A percentile compares a stretch with the other conserved stretches of the same genome.
Conservation (phyloP, 1,140 invertebrate species). For the Meloidogyne floridensis region DNA sequence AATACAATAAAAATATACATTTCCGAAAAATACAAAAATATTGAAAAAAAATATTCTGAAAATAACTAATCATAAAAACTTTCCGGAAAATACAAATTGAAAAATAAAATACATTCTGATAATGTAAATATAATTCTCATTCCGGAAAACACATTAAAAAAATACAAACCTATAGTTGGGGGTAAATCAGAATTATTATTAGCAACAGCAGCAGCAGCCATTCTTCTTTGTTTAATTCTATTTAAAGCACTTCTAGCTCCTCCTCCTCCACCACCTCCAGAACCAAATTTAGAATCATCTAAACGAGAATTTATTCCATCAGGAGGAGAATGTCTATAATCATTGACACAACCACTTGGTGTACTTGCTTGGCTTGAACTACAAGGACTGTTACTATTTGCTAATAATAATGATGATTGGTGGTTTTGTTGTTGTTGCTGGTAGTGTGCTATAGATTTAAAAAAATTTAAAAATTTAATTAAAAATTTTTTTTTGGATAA, state of each 20-base stretch:
- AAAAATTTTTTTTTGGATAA: too few relatives aligned
- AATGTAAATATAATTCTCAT: too few relatives aligned
- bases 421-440: too few relatives aligned
- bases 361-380: constrained; percentile 1
- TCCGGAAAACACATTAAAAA: too few relatives aligned
- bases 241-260: background rate
- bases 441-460: background rate
- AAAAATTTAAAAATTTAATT: constrained; percentile 9
- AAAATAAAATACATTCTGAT: too few relatives aligned
- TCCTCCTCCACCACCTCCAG: background rate
- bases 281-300: background rate
- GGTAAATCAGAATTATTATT: constrained; percentile 3
- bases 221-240: constrained; percentile 4
- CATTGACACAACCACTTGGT: background rate
- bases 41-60: too few relatives aligned
- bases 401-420: background rate
- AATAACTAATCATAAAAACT: too few relatives aligned
- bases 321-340: background rate
- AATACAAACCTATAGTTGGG: background rate
- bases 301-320: background rate
- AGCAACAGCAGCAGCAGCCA: background rate
- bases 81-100: too few relatives aligned
- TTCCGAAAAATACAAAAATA: too few relatives aligned
- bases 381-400: background rate
- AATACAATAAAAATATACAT: background rate